Conservation (phyloP, 2,888 invertebrate species). For the Aphidius colemani region DNA sequence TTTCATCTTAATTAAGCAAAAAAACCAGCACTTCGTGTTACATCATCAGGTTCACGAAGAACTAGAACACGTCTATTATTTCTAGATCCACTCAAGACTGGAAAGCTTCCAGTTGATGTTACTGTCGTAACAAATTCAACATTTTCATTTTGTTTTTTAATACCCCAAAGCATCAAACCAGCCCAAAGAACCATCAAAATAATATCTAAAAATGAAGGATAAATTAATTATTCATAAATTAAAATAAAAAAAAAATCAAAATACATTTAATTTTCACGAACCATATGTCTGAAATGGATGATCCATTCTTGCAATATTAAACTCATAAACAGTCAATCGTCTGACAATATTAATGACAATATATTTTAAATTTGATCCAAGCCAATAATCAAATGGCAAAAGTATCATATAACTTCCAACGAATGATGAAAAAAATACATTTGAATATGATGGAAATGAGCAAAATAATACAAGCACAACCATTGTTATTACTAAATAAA, state of each 20-base stretch:
- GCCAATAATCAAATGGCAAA: slow-evolving; percentile 68
- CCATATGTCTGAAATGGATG: slow-evolving; percentile 68
- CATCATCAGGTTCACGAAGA: slow-evolving; percentile 23
- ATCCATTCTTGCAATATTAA: slow-evolving; percentile 65
- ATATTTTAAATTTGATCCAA: slow-evolving; percentile 71
- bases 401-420: slow-evolving; percentile 70
- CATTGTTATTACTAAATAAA: slow-evolving; percentile 64
- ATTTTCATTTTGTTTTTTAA: slow-evolving; percentile 41
- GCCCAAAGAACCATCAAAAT: slow-evolving; percentile 65
- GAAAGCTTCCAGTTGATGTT: slow-evolving; percentile 20
- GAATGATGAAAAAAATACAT: slow-evolving; percentile 68
- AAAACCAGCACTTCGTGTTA: slow-evolving; percentile 12
- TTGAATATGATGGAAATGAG: slow-evolving; percentile 61
- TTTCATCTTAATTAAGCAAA: not conserved
- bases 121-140: slow-evolving; percentile 21
- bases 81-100: slow-evolving; percentile 25
- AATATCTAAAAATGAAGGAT: slow-evolving; percentile 61
- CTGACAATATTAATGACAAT: slow-evolving; percentile 71
- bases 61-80: slow-evolving; percentile 29
- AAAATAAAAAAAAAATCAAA: not conserved
- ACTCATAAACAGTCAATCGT: slow-evolving; percentile 66
- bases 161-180: slow-evolving; percentile 63
- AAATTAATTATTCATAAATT: slow-evolving; percentile 15
- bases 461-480: slow-evolving; percentile 62
- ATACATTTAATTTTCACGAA: slow-evolving; percentile 45